Evolutionary conservation across 2,797 vertebrate species (phyloP).

Genomic region (Astyanax mexicanus): DNA sequence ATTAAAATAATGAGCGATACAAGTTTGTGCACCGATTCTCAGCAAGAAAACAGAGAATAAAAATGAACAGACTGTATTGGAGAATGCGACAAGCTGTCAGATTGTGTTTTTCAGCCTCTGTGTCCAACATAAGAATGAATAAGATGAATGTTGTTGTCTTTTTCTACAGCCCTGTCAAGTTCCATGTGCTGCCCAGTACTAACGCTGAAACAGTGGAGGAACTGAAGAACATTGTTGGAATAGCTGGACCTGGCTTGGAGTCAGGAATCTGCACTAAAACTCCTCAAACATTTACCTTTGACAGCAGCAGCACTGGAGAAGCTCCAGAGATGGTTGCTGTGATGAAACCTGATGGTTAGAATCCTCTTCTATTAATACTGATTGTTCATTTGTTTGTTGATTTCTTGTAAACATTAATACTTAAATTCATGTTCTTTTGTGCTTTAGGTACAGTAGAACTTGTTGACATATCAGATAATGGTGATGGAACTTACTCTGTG

Average conservation of each 20-base stretch:
- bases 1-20: too few species aligned
- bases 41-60: too few species aligned
- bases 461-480: slow-evolving; percentile 19
- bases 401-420: not conserved
- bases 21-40: too few species aligned
- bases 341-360: slow-evolving; percentile 37
- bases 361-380: not conserved
- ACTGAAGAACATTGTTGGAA: not conserved
- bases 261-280: not conserved
- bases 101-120: too few species aligned
- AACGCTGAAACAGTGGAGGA: not conserved
- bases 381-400: not conserved
- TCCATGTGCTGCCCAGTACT: not conserved
- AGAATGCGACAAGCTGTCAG: too few species aligned
- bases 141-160: too few species aligned
- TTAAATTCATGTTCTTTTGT: not conserved
- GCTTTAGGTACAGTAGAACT: slow-evolving; percentile 25
- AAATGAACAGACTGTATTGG: too few species aligned
- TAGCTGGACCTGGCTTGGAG: not conserved
- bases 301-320: not conserved
- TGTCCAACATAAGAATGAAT: too few species aligned
- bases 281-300: not conserved
- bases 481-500: slow-evolving; percentile 20
- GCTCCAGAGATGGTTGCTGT: slow-evolving; percentile 24
- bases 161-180: slow-evolving; percentile 16